These are phyloP conservation scores for Ditylenchus weischeri DNA, from an alignment of 2,888 invertebrate genomes.

Conservation along the genomic window DNA sequence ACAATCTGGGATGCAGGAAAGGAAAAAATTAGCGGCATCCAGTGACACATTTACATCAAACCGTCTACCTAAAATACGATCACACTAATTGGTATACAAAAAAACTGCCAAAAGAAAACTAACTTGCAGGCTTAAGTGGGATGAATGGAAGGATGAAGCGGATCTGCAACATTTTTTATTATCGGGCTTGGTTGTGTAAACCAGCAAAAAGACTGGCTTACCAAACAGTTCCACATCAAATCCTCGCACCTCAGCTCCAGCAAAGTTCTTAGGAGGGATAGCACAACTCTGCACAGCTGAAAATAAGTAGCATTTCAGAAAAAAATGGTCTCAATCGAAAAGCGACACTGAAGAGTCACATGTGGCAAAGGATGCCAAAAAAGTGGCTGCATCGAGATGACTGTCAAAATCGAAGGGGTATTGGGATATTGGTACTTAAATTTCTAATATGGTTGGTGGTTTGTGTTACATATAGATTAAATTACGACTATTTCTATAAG, in stretches of 20 bases:
- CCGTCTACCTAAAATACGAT: constrained; percentile 2
- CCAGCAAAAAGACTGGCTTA: background rate
- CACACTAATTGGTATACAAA: too few relatives aligned
- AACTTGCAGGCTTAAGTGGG: constrained; percentile 20
- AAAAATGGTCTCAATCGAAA: background rate
- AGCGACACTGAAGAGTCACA: too few relatives aligned
- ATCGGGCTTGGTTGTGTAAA: too few relatives aligned
- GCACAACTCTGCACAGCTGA: constrained; percentile 75
- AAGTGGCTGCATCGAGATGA: too few relatives aligned
- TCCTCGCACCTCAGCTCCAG: constrained; percentile 91
- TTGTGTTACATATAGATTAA: too few relatives aligned
- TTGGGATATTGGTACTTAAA: too few relatives aligned
- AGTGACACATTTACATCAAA: constrained; percentile 34
- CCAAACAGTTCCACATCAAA: constrained; percentile 73
- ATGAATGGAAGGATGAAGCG: constrained; percentile 34
- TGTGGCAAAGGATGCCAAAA: too few relatives aligned
- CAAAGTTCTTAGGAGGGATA: constrained; percentile 84
- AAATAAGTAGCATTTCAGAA: constrained; percentile 6
- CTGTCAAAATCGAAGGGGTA: too few relatives aligned
- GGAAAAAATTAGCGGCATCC: constrained; percentile 31
- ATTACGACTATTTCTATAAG: too few relatives aligned
- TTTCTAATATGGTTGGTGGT: too few relatives aligned
- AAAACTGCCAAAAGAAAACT: too few relatives aligned
- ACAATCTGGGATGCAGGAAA: constrained; percentile 32
- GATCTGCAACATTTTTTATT: too few relatives aligned